A percentile compares a stretch with the other conserved stretches of the same genome.
These are phyloP conservation scores for Arctia plantaginis DNA, from an alignment of 2,888 invertebrate species.

Conservation along the genomic window DNA sequence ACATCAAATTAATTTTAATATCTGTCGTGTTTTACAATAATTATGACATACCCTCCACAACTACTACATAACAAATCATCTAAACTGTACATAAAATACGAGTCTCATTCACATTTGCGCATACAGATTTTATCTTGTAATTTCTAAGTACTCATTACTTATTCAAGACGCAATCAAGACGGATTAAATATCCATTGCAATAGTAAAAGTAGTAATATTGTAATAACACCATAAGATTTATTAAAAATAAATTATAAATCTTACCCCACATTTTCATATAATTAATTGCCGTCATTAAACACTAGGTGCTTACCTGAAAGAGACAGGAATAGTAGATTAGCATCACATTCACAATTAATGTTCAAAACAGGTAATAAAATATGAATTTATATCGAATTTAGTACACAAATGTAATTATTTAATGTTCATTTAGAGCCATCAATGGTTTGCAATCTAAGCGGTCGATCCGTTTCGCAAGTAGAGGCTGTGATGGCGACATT, in stretches of 20 bases:
- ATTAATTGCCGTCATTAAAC: slow-evolving; percentile 10
- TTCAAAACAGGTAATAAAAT: slow-evolving; percentile 24
- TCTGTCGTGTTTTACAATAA: not conserved
- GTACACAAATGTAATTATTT: slow-evolving; percentile 46
- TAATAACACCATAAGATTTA: not conserved
- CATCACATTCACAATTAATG: slow-evolving; percentile 21
- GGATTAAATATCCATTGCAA: not conserved
- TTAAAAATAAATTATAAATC: slow-evolving; percentile 17
- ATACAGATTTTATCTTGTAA: not conserved
- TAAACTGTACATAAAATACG: not conserved
- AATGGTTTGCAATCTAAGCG: slow-evolving; percentile 46
- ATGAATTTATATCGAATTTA: slow-evolving; percentile 26
- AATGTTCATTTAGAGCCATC: slow-evolving; percentile 34
- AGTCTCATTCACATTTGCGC: not conserved
- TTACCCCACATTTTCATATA: slow-evolving; percentile 28
- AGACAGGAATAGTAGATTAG: slow-evolving; percentile 38
- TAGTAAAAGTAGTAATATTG: not conserved
- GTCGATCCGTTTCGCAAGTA: slow-evolving; percentile 55
- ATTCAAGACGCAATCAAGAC: not conserved
- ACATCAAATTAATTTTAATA: not conserved
- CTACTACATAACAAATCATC: not conserved
- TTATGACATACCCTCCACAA: not conserved
- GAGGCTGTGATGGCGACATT: slow-evolving; percentile 47
- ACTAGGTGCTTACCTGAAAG: slow-evolving; percentile 57
- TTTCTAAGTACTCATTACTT: not conserved